Evolutionary conservation across 2,888 invertebrate genomes (phyloP).

Genomic region (Agrotis exclamationis): DNA sequence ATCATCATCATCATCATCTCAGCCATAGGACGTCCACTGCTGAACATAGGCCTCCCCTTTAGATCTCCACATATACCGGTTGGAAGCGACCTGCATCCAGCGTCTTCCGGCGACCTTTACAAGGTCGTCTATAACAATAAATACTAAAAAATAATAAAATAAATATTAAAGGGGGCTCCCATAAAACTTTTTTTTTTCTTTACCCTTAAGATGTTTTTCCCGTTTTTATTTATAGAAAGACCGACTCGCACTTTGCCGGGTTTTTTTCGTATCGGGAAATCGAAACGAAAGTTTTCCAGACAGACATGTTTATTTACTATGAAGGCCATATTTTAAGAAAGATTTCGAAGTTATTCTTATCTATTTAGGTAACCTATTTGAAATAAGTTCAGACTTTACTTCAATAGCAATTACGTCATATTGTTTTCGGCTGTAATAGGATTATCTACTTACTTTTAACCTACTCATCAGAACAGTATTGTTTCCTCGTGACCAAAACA

Average conservation of each 20-base stretch:
- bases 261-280: slow-evolving; percentile 18
- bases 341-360: slow-evolving; percentile 8
- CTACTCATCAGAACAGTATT: slow-evolving; percentile 3
- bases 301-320: slow-evolving; percentile 10
- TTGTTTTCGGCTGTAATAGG: slow-evolving; percentile 31
- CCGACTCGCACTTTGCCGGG: not conserved
- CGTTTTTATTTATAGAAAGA: too few species aligned
- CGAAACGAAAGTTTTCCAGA: slow-evolving; percentile 2
- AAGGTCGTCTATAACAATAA: too few species aligned
- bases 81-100: too few species aligned
- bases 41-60: too few species aligned
- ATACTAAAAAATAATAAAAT: too few species aligned
- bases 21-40: too few species aligned
- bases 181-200: too few species aligned
- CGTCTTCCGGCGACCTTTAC: too few species aligned
- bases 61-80: too few species aligned
- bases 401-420: slow-evolving; percentile 19
- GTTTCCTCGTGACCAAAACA: not conserved
- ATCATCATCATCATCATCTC: too few species aligned
- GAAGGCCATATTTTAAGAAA: slow-evolving; percentile 27
- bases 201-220: too few species aligned
- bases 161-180: too few species aligned
- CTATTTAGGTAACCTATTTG: slow-evolving; percentile 22
- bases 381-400: slow-evolving; percentile 14
- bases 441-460: slow-evolving; percentile 38